Base-by-base conservation (phyloP, 2,797 vertebrate species). In the Chloroceryle amazona region DNA sequence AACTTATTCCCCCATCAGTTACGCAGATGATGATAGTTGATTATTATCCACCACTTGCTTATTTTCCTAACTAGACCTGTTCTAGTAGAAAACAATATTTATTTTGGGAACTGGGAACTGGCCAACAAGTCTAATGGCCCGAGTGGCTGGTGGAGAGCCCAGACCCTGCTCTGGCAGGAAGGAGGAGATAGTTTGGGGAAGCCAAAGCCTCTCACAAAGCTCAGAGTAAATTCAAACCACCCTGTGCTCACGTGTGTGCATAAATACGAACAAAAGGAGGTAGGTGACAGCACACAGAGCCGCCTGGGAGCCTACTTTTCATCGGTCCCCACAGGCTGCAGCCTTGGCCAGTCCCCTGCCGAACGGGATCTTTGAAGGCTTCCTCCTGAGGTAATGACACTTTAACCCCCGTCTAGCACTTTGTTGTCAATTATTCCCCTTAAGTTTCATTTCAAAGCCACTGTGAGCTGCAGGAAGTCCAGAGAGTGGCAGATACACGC, bases 171-270 rank as follows among this genome's bases (percentile, higher is more conserved):
- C 58, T 25, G 1, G 33, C 35, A 0, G 18, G 25, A 10, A 42
- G 13, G 5, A 52, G 29, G 26, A 26, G 63, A 6, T 4, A 5
- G 11, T 10, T 26, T 52, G 49, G 14, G 26, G 31, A 66, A 33
- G 51, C 22, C 80, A 47, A 5, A 0, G 20, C 49, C 3, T 0
- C 35, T 29, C 46, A 11, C 2, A 28, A 66, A 81, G 63, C 5
- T 62, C 67, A 19, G 46, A 8, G 3, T 25, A 49, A 82, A 49
- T 22, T 28, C 55, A 35, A 44, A 12, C 6, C 41, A 20, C 26
- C 0, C 0, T 4, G 33, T 26, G 63, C 90, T 87, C 61, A 1
- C 0, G 5, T 16, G 39, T 9, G 1, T 2, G 28, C 7, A 31
- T 8, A 6, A 1, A 12, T 2, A 4, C 2, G 37, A 7, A 3